These are phyloP conservation scores for Drosophila conformis DNA, from an alignment of 2,888 invertebrate genomes.

Conservation along the genomic window DNA sequence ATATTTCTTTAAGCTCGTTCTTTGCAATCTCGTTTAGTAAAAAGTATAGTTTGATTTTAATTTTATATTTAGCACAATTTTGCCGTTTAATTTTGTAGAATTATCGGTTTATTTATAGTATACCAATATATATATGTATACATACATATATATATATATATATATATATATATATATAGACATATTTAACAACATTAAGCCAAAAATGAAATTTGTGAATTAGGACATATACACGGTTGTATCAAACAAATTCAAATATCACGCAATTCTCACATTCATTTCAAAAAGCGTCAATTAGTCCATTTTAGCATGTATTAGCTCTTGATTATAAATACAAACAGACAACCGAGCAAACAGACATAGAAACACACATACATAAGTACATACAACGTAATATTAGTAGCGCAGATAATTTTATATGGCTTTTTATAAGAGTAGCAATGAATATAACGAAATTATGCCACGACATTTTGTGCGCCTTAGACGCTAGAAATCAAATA, in stretches of 20 bases:
- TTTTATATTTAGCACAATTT: constrained; percentile 41
- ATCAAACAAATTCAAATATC: constrained; percentile 43
- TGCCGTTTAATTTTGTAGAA: constrained; percentile 14
- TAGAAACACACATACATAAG: constrained; percentile 16
- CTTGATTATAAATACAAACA: constrained; percentile 16
- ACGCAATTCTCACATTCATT: constrained; percentile 48
- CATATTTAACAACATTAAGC: constrained; percentile 44
- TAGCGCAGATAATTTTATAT: constrained; percentile 59
- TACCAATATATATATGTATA: constrained; percentile 10
- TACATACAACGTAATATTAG: constrained; percentile 49
- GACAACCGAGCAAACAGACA: constrained; percentile 29
- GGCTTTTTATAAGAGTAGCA: constrained; percentile 57
- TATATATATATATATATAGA: constrained; percentile 9
- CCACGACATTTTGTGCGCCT: constrained; percentile 29
- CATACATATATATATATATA: constrained; percentile 9
- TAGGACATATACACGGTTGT: constrained; percentile 61
- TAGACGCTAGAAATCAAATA: constrained; percentile 38
- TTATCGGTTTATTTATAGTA: constrained; percentile 24
- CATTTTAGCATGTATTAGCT: constrained; percentile 50
- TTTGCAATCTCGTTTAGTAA: constrained; percentile 62
- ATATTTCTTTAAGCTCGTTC: constrained; percentile 57
- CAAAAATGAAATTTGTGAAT: constrained; percentile 55
- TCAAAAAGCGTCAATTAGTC: constrained; percentile 68
- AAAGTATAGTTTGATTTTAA: constrained; percentile 45
- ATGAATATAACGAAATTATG: constrained; percentile 39